Conservation (phyloP, 2,113 vertebrate species). For the Hemiscyllium ocellatum region DNA sequence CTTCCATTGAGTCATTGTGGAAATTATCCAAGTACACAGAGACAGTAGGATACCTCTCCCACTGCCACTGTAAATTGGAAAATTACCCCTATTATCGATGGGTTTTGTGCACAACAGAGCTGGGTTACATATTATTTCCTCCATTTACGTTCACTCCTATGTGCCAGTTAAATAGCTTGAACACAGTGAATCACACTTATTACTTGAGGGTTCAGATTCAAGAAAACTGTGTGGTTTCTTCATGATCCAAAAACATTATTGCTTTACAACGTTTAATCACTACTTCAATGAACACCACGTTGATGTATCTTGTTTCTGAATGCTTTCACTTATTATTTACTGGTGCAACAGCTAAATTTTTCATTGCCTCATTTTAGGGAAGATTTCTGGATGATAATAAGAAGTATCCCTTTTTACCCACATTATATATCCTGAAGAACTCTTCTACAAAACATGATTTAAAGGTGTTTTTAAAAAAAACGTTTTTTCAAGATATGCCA, state of each 20-base stretch:
- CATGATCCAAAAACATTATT: neutral
- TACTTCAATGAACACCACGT: neutral
- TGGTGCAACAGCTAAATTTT: neutral
- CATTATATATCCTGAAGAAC: neutral
- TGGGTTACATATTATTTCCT: conserved; percentile 2
- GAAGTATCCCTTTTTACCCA: neutral
- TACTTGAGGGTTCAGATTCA: neutral
- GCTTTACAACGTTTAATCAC: neutral
- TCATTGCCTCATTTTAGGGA: neutral
- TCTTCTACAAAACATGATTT: neutral
- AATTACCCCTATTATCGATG: conserved; percentile 13
- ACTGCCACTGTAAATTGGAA: conserved; percentile 24
- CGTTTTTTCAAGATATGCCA: neutral
- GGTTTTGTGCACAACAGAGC: neutral
- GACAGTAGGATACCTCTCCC: neutral
- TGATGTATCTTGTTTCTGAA: neutral
- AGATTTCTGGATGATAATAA: neutral
- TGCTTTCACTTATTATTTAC: neutral
- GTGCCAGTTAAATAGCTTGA: neutral
- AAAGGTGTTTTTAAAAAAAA: neutral
- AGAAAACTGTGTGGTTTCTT: neutral
- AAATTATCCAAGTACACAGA: neutral
- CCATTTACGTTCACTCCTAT: neutral
- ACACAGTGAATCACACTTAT: neutral
- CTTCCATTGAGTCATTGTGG: neutral